Conservation (phyloP, 2,888 invertebrate species). For the Watsonalla binaria region DNA sequence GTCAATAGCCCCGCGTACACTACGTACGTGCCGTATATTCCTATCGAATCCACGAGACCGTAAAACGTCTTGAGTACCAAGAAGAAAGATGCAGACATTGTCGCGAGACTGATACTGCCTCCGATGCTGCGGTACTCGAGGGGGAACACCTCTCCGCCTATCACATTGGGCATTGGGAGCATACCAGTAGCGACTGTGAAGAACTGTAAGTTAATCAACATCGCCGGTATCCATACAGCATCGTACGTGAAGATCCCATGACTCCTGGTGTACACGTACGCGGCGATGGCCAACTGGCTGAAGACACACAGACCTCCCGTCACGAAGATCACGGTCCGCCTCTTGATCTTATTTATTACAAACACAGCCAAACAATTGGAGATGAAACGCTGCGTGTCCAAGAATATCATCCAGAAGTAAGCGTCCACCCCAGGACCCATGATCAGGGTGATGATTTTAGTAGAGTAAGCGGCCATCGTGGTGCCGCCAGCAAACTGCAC, state of each 20-base stretch:
- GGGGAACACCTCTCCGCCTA: slow-evolving; percentile 84
- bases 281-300: slow-evolving; percentile 74
- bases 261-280: slow-evolving; percentile 46
- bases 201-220: slow-evolving; percentile 74
- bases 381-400: slow-evolving; percentile 80
- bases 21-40: slow-evolving; percentile 76
- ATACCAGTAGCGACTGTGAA: slow-evolving; percentile 77
- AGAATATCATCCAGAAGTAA: slow-evolving; percentile 80
- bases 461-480: slow-evolving; percentile 82
- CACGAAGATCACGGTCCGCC: slow-evolving; percentile 78
- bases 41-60: slow-evolving; percentile 62
- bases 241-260: slow-evolving; percentile 36
- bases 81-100: slow-evolving; percentile 79
- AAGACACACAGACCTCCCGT: slow-evolving; percentile 77
- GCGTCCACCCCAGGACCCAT: slow-evolving; percentile 78
- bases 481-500: slow-evolving; percentile 83
- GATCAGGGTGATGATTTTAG: slow-evolving; percentile 75
- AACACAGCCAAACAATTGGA: slow-evolving; percentile 79
- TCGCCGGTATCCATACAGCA: slow-evolving; percentile 61
- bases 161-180: slow-evolving; percentile 82
- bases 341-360: slow-evolving; percentile 76
- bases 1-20: slow-evolving; percentile 75
- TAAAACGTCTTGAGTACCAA: slow-evolving; percentile 80
- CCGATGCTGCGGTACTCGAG: slow-evolving; percentile 79
- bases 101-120: slow-evolving; percentile 78